These are phyloP conservation scores for Nephrotoma guestfalica DNA, from an alignment of 2,888 invertebrate genomes.

Conservation along the genomic window DNA sequence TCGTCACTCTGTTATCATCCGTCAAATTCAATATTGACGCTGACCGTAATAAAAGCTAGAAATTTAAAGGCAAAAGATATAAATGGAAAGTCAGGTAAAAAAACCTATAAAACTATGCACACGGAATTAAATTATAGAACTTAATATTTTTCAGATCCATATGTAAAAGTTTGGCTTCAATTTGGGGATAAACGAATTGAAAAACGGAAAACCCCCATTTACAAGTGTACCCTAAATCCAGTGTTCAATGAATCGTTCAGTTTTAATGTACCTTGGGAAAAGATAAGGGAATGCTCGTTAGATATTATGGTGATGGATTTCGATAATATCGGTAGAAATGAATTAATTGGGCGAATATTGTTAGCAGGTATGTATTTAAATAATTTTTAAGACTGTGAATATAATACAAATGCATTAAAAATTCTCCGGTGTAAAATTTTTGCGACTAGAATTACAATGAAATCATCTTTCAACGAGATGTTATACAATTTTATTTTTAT, in stretches of 20 bases:
- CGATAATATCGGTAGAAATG: conserved; percentile 88
- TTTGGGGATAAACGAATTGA: conserved; percentile 90
- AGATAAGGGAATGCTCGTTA: conserved; percentile 84
- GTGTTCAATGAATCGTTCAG: conserved; percentile 93
- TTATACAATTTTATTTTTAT: too few species aligned
- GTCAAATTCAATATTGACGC: conserved; percentile 81
- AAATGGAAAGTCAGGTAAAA: conserved; percentile 80
- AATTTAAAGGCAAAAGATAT: conserved; percentile 94
- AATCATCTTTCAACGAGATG: too few species aligned
- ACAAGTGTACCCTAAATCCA: conserved; percentile 87
- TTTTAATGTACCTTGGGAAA: conserved; percentile 94
- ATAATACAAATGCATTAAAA: too few species aligned
- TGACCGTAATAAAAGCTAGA: conserved; percentile 81
- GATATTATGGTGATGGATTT: conserved; percentile 96
- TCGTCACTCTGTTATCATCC: conserved; percentile 92
- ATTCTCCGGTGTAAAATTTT: too few species aligned
- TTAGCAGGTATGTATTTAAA: conserved; percentile 66
- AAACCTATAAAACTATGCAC: neutral
- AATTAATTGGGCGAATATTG: conserved; percentile 82
- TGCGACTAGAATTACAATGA: too few species aligned
- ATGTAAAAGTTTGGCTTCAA: conserved; percentile 95
- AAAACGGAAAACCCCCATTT: conserved; percentile 89
- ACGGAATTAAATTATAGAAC: neutral
- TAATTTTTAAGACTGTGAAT: too few species aligned
- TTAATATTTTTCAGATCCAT: conserved; percentile 64